Evolutionary conservation across 1,140 invertebrate genomes (phyloP).

Genomic region (Saccostrea cuccullata): DNA sequence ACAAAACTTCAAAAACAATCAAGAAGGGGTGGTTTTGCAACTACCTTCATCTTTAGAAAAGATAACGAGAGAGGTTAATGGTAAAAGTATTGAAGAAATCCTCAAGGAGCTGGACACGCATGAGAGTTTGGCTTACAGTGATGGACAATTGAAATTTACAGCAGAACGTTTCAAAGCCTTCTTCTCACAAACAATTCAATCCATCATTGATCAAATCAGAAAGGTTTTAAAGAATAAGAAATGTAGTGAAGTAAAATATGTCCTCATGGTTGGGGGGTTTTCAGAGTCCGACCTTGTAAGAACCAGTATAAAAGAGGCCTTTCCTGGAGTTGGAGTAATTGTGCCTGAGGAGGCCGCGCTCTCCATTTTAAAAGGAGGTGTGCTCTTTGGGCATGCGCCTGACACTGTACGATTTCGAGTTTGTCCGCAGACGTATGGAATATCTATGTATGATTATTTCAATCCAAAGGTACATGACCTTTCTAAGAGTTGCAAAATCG

Average conservation of each 20-base stretch:
- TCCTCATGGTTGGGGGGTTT: conserved; percentile 58
- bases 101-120: background rate
- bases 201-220: conserved; percentile 1
- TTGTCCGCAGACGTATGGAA: conserved; percentile 36
- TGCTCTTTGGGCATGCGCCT: conserved; percentile 53
- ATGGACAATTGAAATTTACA: background rate
- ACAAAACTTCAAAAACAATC: background rate
- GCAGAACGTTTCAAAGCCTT: background rate
- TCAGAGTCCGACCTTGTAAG: conserved; percentile 38
- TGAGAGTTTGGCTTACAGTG: background rate
- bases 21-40: background rate
- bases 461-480: conserved; percentile 6
- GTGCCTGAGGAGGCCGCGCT: conserved; percentile 41
- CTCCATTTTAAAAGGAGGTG: conserved; percentile 52
- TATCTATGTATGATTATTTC: background rate
- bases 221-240: conserved; percentile 26
- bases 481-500: background rate
- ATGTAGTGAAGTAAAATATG: conserved; percentile 32
- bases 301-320: conserved; percentile 18
- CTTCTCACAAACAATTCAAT: conserved; percentile 19
- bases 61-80: background rate
- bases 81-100: background rate
- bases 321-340: conserved; percentile 35
- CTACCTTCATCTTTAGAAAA: background rate
- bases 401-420: conserved; percentile 39